A percentile compares a stretch with the other conserved stretches of the same genome.
Conservation (phyloP, 2,113 vertebrate genomes). For the Gnathonemus longibarbis region DNA sequence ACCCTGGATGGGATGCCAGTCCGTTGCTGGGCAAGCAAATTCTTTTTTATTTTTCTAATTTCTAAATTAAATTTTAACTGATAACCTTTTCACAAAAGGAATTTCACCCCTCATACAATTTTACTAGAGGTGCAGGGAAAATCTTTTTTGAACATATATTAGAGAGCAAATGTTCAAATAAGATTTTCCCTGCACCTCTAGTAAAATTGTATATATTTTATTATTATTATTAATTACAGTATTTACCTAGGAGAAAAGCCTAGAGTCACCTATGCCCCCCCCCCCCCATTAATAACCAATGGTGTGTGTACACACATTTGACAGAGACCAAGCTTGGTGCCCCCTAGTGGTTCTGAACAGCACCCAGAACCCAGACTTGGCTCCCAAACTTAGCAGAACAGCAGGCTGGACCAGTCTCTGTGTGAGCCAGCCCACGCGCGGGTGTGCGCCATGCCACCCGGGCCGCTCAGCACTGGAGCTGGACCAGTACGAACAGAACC, state of each 20-base stretch:
- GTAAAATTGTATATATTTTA: neutral
- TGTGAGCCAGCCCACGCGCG: neutral
- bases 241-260: neutral
- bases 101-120: neutral
- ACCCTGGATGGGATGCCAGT: neutral
- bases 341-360: neutral
- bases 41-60: neutral
- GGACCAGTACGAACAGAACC: conserved; percentile 3
- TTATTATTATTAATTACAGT: neutral
- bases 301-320: neutral
- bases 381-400: neutral
- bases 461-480: neutral
- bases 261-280: neutral
- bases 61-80: neutral
- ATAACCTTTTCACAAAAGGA: neutral
- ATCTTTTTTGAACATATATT: neutral
- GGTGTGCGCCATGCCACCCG: neutral
- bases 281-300: neutral
- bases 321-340: neutral
- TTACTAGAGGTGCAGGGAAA: neutral
- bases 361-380: neutral
- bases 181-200: too few species aligned
- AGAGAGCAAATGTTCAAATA: too few species aligned
- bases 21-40: neutral
- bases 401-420: neutral